Evolutionary conservation across 2,888 invertebrate species (phyloP).

Genomic region (Cactoblastis cactorum): DNA sequence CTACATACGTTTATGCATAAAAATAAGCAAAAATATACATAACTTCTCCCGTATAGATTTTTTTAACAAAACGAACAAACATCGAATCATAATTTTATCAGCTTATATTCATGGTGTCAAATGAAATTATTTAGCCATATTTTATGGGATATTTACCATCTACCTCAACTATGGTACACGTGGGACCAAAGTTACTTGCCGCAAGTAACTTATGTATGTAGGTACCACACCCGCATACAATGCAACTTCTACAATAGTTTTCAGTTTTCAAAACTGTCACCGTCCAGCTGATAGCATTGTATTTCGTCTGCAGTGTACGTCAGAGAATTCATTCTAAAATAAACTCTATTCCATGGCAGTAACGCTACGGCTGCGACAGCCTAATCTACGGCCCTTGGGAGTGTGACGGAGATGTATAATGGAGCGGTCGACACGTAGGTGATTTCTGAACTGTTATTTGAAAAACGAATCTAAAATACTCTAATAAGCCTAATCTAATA

Average conservation of each 20-base stretch:
- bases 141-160: neutral
- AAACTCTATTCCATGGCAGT: neutral
- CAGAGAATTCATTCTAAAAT: neutral
- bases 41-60: too few relatives aligned
- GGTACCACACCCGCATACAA: neutral
- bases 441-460: neutral
- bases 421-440: neutral
- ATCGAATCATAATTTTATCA: too few relatives aligned
- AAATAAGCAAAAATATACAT: too few relatives aligned
- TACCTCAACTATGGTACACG: neutral
- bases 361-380: neutral
- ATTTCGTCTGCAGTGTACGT: neutral
- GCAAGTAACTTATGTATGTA: neutral
- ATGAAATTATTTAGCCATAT: too few relatives aligned
- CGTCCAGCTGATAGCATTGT: slow-evolving; percentile 9
- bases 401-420: neutral
- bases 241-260: slow-evolving; percentile 11
- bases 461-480: neutral
- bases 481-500: too few relatives aligned
- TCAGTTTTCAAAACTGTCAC: slow-evolving; percentile 14
- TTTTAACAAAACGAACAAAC: too few relatives aligned
- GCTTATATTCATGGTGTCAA: too few relatives aligned
- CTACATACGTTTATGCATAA: too few relatives aligned
- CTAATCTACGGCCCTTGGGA: neutral
- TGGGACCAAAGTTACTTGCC: neutral